Conservation (phyloP, 2,888 invertebrate species). For the Dysmachus trigonus region DNA sequence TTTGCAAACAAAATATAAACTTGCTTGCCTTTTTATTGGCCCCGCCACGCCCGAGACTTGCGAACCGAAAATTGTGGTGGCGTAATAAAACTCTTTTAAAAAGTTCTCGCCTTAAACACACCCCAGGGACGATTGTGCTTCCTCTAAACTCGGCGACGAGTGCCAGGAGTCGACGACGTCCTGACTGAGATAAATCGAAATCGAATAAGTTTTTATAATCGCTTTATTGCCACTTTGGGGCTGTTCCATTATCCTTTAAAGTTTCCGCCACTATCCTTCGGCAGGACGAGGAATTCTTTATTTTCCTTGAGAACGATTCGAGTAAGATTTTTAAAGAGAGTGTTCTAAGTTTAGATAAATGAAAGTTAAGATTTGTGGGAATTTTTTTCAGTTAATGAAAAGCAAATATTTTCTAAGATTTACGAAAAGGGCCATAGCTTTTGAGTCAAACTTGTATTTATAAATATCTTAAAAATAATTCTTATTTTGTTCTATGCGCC, state of each 20-base stretch:
- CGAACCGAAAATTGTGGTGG: neutral
- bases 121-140: neutral
- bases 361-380: neutral
- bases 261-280: neutral
- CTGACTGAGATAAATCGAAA: constrained; percentile 38
- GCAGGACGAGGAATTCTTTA: neutral
- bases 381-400: neutral
- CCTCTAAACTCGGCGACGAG: neutral
- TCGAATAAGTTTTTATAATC: constrained; percentile 41
- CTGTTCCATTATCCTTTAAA: constrained; percentile 13
- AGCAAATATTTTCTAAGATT: neutral
- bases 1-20: neutral
- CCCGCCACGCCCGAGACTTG: neutral
- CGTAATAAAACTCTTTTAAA: constrained; percentile 20
- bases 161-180: constrained; percentile 1
- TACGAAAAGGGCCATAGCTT: neutral
- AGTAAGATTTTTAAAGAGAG: neutral
- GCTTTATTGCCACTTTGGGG: constrained; percentile 36
- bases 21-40: neutral
- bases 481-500: no score
- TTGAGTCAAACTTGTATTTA: neutral
- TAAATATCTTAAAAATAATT: no score
- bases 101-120: constrained; percentile 27
- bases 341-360: neutral
- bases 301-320: neutral